phyloP scores from a whole-genome alignment of 2,113 vertebrate species.

The Planiliza haematocheilus region DNA sequence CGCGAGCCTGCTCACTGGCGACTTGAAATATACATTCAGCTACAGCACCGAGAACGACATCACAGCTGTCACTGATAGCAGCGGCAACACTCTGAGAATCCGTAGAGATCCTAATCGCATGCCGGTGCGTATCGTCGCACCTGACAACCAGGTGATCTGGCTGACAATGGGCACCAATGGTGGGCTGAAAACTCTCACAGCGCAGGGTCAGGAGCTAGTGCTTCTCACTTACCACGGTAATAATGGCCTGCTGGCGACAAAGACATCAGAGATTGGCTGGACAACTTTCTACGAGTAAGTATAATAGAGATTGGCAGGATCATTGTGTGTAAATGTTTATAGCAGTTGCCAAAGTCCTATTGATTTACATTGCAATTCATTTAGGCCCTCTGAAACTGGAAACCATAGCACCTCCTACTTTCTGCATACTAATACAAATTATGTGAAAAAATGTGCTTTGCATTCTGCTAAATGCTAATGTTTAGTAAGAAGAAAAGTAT shows the following conservation, averaged over 20 bases:
- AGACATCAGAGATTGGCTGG: conserved; percentile 97
- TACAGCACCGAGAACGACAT: conserved; percentile 96
- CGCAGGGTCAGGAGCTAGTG: conserved; percentile 93
- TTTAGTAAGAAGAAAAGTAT: conserved; percentile 2
- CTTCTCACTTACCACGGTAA: conserved; percentile 97
- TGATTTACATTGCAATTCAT: conserved; percentile 27
- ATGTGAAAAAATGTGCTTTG: conserved; percentile 24
- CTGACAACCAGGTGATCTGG: conserved; percentile 98
- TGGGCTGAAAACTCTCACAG: conserved; percentile 93
- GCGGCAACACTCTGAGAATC: conserved; percentile 94
- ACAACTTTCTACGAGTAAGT: conserved; percentile 99
- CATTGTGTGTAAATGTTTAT: conserved; percentile 12
- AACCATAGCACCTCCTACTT: conserved; percentile 3
- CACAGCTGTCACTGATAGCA: conserved; percentile 92
- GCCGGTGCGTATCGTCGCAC: conserved; percentile 95
- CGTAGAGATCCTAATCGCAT: conserved; percentile 92
- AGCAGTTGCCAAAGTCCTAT: conserved; percentile 1
- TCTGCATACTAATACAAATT: conserved; percentile 37
- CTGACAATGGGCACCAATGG: conserved; percentile 94
- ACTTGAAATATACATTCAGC: conserved; percentile 95
- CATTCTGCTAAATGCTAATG: conserved; percentile 10
- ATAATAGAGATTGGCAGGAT: conserved; percentile 10
- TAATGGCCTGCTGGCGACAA: conserved; percentile 95
- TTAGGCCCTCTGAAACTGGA: conserved; percentile 18
- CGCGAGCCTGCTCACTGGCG: conserved; percentile 93